Evolutionary conservation across 2,113 vertebrate species (phyloP).

Genomic region (pig (Sus scrofa)): DNA sequence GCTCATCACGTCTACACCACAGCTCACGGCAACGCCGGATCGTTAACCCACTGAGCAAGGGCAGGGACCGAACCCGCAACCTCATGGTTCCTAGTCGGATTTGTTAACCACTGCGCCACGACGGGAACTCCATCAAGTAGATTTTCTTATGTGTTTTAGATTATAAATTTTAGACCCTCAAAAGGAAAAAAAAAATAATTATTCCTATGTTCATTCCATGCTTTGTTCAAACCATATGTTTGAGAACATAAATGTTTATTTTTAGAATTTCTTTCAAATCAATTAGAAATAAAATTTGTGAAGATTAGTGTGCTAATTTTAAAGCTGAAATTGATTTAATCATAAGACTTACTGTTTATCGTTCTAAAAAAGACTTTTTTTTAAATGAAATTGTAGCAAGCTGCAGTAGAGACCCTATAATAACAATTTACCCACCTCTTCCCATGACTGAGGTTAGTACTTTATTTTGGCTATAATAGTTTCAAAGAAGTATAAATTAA

Average conservation of each 20-base stretch:
- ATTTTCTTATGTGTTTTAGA: not conserved
- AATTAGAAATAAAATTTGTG: slow-evolving; percentile 24
- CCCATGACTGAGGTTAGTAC: not conserved
- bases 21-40: too few species aligned
- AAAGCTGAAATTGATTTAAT: not conserved
- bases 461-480: not conserved
- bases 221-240: not conserved
- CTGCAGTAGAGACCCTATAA: not conserved
- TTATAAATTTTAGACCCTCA: not conserved
- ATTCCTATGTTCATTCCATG: not conserved
- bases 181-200: not conserved
- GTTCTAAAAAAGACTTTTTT: not conserved
- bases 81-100: too few species aligned
- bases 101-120: too few species aligned
- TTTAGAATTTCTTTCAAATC: slow-evolving; percentile 16
- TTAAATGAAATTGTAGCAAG: not conserved
- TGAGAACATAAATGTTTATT: not conserved
- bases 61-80: too few species aligned
- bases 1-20: too few species aligned
- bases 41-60: too few species aligned
- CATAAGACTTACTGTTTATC: not conserved
- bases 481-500: slow-evolving; percentile 54
- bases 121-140: too few species aligned
- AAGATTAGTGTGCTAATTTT: not conserved
- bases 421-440: not conserved